phyloP scores from a whole-genome alignment of 2,888 invertebrate species.

The Tetragnatha montana region DNA sequence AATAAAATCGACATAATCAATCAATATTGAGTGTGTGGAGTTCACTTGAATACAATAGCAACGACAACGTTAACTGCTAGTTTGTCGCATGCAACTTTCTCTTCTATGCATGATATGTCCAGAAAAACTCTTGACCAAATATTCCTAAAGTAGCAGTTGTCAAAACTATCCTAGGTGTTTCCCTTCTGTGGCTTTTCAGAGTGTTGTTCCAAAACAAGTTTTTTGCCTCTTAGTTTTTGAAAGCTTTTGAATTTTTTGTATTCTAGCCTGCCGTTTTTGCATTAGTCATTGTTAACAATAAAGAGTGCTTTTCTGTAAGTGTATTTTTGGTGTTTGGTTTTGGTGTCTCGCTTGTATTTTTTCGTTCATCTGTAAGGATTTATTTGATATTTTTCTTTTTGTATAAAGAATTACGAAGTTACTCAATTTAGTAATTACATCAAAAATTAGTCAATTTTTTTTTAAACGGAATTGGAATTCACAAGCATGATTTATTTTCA shows the following conservation, averaged over 20 bases:
- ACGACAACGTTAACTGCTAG: conserved; percentile 5
- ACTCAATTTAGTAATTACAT: too few relatives aligned
- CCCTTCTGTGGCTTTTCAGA: background rate
- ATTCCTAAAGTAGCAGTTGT: background rate
- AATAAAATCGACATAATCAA: background rate
- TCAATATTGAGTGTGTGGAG: too few relatives aligned
- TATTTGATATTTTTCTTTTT: too few relatives aligned
- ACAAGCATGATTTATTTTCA: background rate
- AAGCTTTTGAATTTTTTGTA: background rate
- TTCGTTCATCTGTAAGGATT: too few relatives aligned
- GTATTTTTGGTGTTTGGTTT: background rate
- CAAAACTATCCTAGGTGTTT: background rate
- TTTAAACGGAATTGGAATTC: background rate
- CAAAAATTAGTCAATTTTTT: too few relatives aligned
- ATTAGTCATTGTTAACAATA: background rate
- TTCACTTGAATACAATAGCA: background rate
- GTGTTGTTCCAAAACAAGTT: background rate
- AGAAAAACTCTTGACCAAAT: background rate
- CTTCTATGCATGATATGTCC: conserved; percentile 26
- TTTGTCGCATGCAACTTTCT: conserved; percentile 40
- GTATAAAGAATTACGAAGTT: too few relatives aligned
- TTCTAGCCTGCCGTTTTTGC: background rate
- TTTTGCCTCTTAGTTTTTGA: background rate
- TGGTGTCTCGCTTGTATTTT: background rate
- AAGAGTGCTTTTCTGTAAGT: background rate